These are phyloP conservation scores for Apostichopus parvimensis DNA, from an alignment of 35 echinoderm and acorn worm genomes.

Conservation along the genomic window DNA sequence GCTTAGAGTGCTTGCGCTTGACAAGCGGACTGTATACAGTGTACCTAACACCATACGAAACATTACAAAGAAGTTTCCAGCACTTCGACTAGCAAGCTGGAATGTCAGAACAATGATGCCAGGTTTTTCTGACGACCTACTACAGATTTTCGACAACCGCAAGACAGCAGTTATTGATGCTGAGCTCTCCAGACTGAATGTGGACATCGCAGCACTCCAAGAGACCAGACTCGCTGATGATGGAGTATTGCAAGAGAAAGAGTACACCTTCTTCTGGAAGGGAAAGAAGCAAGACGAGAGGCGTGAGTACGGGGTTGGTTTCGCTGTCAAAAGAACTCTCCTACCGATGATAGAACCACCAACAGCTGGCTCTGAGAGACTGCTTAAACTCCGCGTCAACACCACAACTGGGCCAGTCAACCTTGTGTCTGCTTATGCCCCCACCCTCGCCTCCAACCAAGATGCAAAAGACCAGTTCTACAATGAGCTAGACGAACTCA, in stretches of 20 bases:
- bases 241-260: conserved; percentile 7
- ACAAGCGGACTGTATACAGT: no score
- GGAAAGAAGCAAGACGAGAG: neutral
- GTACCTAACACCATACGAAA: no score
- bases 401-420: neutral
- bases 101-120: no score
- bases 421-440: conserved; percentile 18
- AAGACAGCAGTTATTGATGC: no score
- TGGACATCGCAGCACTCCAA: no score
- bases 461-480: conserved; percentile 31
- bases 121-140: no score
- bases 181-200: no score
- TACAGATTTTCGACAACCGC: no score
- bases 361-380: neutral
- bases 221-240: neutral
- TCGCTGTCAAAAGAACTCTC: neutral
- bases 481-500: neutral
- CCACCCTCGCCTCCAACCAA: neutral
- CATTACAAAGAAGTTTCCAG: no score
- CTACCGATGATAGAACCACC: conserved; percentile 23
- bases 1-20: no score
- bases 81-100: no score
- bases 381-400: neutral
- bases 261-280: neutral
- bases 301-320: neutral